Base-by-base conservation (phyloP, 2,797 vertebrate genomes). In the Acipenser ruthenus region DNA sequence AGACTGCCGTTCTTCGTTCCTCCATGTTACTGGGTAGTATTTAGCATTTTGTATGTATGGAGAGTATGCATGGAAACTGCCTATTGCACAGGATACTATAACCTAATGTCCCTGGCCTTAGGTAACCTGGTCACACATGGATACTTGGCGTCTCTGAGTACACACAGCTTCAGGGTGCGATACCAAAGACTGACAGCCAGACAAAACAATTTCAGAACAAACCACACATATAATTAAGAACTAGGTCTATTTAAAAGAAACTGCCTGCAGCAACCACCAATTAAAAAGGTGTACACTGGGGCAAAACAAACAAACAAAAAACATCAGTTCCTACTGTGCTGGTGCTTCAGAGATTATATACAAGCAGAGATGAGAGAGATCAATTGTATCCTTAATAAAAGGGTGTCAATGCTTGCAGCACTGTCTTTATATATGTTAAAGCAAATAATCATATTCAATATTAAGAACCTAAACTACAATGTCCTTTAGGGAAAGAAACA, bases 211-310 rank as follows among this genome's bases (percentile, higher is more conserved):
- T 58, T 58, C 55, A 62, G 18, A 10, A 62, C 13, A 62, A 9
- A 37, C 18, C 3, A 62, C 47, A 47, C 18, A 62, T 37, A 62
- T 60, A 23, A 62, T 62, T 62, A 8, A 62, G 60, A 18, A 18
- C 60, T 47, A 10, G 60, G 9, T 10, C 18, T 62, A 13, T 37
- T 23, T 62, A 62, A 62, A 13, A 18, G 60, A 62, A 18, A 37
- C 18, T 10, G 60, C 60, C 60, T 62, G 18, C 10, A 62, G 60
- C 60, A 62, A 62, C 47, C 10, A 62, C 18, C 60, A 62, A 62
- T 62, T 62, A 62, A 18, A 62, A 62, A 62, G 6, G 60, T 23
- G 10, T 48, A 62, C 18, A 37, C 8, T 62, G 60, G 8, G 37
- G 37, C 23, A 37, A 37, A 37, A 37, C 37, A 37, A 37, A 37